Percentiles rank a stretch among this genome's conserved stretches.
Conservation (phyloP, 2,888 invertebrate genomes). For the Lottia gigantea region DNA sequence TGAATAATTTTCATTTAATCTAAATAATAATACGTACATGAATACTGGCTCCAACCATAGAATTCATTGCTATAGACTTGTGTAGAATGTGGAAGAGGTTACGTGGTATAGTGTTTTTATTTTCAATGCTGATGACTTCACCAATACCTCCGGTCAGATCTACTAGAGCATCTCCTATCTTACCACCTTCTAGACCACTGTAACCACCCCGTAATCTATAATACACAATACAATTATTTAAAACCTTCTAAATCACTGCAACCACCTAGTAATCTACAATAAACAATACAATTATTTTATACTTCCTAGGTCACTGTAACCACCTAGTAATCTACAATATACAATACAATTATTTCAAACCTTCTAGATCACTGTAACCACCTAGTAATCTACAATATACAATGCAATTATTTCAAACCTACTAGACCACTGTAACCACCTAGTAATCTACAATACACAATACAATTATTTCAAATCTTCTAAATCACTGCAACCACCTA, state of each 20-base stretch:
- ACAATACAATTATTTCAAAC: no score
- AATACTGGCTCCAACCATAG: constrained; percentile 55
- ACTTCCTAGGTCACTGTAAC: no score
- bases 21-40: constrained; percentile 40
- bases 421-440: no score
- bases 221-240: neutral
- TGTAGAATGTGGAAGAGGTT: constrained; percentile 54
- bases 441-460: no score
- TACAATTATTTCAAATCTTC: no score
- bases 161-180: constrained; percentile 59
- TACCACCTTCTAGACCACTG: constrained; percentile 59
- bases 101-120: constrained; percentile 43
- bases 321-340: no score
- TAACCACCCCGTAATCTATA: constrained; percentile 60
- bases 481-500: no score
- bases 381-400: no score
- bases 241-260: neutral
- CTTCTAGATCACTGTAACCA: no score
- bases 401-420: no score
- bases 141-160: constrained; percentile 65
- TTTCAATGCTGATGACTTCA: constrained; percentile 51
- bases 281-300: neutral
- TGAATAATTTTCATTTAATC: no score
- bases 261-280: neutral
- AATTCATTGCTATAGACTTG: constrained; percentile 56